Base-by-base conservation (phyloP, 2,888 invertebrate genomes). In the Diaprepes abbreviatus region DNA sequence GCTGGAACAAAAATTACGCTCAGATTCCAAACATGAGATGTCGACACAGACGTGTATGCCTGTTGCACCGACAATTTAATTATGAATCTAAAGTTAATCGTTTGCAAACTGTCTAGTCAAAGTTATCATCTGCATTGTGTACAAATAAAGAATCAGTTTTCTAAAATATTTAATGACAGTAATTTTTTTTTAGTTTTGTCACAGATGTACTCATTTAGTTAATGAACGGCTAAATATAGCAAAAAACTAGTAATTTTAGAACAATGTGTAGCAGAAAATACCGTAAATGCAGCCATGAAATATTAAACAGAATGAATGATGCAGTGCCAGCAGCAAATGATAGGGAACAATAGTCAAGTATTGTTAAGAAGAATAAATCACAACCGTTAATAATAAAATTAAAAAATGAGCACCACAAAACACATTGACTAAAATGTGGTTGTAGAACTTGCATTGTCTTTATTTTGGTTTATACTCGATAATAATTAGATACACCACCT, bases 31-130 rank as follows among this genome's bases (percentile, higher is more conserved):
- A n/a, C n/a, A n/a, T n/a, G 12, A 2, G 3, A 36, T 36, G 36
- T 36, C 36, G 12, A 36, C 36, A 12, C 36, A 36, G 12, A 36
- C 36, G 36, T n/a, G 36, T 36, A 12, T 36, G 12, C 36, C 12
- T 12, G 12, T 52, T 52, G 52, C n/a, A 24, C 55, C 55, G 43
- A 59, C 43, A 59, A 59, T 59, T 59, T 43, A 43, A 59, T 40
- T 14, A 21, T 59, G 9, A 59, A 16, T 38, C 3, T 38, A 10
- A 58, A 58, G 58, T 40, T 40, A 58, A 24, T 38, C 19, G 21
- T 38, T 4, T 59, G 59, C 14, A 59, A 45, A 28, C 43, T 59
- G 16, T 59, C 24, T 45, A 21, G 14, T 38, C 43, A 59, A 38
- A 59, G 16, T 40, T 59, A 24, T 43, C 24, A 59, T 28, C 38